Conservation (phyloP, 2,113 vertebrate genomes). For the Pterocles burchelli region DNA sequence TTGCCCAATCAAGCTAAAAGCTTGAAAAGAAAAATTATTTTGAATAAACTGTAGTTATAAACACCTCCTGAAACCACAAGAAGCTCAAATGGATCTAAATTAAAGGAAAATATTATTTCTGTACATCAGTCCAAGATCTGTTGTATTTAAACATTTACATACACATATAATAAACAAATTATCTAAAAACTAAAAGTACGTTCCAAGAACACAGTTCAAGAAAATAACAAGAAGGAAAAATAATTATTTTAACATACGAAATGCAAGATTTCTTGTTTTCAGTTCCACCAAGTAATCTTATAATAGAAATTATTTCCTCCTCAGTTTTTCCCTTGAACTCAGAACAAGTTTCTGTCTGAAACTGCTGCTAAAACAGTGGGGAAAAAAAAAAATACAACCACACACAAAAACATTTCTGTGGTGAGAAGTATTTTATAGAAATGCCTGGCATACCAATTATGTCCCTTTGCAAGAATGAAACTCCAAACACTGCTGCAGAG, state of each 20-base stretch:
- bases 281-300: not conserved
- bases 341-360: not conserved
- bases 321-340: not conserved
- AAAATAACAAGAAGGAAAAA: not conserved
- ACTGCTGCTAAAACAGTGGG: not conserved
- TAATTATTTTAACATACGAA: not conserved
- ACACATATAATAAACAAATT: not conserved
- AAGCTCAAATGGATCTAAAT: not conserved
- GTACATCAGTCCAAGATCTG: not conserved
- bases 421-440: not conserved
- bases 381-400: not conserved
- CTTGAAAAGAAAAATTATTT: not conserved
- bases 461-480: not conserved
- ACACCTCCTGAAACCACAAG: not conserved
- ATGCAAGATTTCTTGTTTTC: not conserved
- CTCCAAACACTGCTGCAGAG: not conserved
- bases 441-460: not conserved
- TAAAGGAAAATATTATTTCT: not conserved
- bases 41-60: not conserved
- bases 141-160: not conserved
- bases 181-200: not conserved
- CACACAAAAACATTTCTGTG: not conserved
- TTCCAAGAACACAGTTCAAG: not conserved
- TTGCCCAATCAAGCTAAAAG: not conserved
- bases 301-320: not conserved